These are phyloP conservation scores for Melanotaenia parkinsoni DNA, from an alignment of 2,797 vertebrate genomes.

Conservation along the genomic window DNA sequence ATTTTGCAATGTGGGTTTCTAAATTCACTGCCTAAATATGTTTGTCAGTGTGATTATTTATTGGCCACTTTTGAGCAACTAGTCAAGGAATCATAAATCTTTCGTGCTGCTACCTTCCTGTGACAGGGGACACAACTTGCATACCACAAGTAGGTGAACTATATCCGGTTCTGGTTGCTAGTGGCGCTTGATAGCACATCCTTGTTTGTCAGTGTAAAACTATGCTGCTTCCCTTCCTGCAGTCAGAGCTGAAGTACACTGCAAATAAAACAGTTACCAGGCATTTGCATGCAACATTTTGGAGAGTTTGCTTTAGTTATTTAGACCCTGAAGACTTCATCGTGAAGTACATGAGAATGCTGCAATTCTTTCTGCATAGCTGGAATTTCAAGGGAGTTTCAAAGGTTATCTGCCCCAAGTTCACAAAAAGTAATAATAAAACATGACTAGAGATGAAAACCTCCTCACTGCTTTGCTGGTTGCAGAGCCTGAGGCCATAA, in stretches of 20 bases:
- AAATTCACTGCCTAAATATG: slow-evolving; percentile 20
- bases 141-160: slow-evolving; percentile 43
- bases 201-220: slow-evolving; percentile 56
- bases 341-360: slow-evolving; percentile 1
- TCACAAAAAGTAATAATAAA: slow-evolving; percentile 36
- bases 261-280: slow-evolving; percentile 12
- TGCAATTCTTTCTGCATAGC: slow-evolving; percentile 5
- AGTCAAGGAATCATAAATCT: slow-evolving; percentile 39
- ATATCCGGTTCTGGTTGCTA: slow-evolving; percentile 52
- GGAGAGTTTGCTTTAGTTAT: slow-evolving; percentile 4
- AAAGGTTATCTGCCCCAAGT: slow-evolving; percentile 25
- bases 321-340: not conserved
- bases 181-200: slow-evolving; percentile 57
- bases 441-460: slow-evolving; percentile 38
- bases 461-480: not conserved
- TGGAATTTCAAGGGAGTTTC: slow-evolving; percentile 19
- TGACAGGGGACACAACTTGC: slow-evolving; percentile 31
- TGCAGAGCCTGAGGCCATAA: slow-evolving; percentile 24
- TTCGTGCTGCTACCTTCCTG: slow-evolving; percentile 48
- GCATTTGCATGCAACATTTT: not conserved
- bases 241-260: slow-evolving; percentile 12
- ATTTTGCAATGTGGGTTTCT: slow-evolving; percentile 21
- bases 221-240: slow-evolving; percentile 27
- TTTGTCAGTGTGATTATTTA: slow-evolving; percentile 1
- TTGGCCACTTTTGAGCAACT: slow-evolving; percentile 4